Evolutionary conservation across 2,888 invertebrate genomes (phyloP).

Genomic region (Sialis fuliginosa): DNA sequence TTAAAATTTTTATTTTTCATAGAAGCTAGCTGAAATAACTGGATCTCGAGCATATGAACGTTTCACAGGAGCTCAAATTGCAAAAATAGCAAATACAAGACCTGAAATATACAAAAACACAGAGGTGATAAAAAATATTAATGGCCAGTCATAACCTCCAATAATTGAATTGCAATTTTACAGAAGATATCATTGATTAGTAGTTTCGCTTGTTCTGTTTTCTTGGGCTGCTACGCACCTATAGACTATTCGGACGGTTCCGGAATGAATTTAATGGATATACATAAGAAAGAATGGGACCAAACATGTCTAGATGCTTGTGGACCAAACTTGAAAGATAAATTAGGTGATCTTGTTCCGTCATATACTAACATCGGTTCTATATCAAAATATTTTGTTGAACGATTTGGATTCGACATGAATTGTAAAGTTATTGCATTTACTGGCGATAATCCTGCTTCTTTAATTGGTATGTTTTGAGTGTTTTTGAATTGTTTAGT

Average conservation of each 20-base stretch:
- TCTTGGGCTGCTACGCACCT: conserved; percentile 73
- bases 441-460: conserved; percentile 91
- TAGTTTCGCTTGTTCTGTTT: conserved; percentile 77
- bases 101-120: conserved; percentile 55
- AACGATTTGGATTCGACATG: conserved; percentile 67
- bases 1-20: conserved; percentile 14
- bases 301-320: conserved; percentile 55
- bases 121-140: conserved; percentile 34
- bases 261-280: conserved; percentile 90
- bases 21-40: conserved; percentile 63
- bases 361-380: conserved; percentile 51
- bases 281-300: conserved; percentile 61
- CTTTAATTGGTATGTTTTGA: conserved; percentile 44
- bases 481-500: no score
- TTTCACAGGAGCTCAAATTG: conserved; percentile 88
- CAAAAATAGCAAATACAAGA: conserved; percentile 61
- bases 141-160: neutral
- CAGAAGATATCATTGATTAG: conserved; percentile 83
- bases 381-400: conserved; percentile 64
- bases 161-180: conserved; percentile 16
- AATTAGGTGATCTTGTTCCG: conserved; percentile 58
- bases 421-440: conserved; percentile 73
- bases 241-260: conserved; percentile 88
- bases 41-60: conserved; percentile 78
- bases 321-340: conserved; percentile 52